phyloP scores from a whole-genome alignment of 2,888 invertebrate genomes.

The Caenorhabditis parvicauda region DNA sequence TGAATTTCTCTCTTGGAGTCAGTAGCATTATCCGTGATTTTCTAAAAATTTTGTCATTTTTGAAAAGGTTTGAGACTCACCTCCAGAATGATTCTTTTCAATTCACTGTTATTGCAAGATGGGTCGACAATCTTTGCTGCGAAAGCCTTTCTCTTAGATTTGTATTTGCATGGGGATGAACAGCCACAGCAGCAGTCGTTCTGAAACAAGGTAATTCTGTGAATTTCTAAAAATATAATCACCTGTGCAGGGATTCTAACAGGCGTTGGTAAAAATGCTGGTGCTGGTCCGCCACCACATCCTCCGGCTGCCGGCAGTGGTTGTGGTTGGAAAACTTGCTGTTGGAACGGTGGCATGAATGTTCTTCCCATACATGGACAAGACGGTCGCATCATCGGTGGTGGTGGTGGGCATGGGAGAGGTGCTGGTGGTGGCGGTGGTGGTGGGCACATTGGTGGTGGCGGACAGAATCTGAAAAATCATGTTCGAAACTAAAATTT shows the following conservation, averaged over 20 bases:
- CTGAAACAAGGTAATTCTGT: constrained; percentile 13
- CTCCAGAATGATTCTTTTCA: constrained; percentile 32
- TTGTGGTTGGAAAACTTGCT: constrained; percentile 9
- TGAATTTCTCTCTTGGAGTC: constrained; percentile 57
- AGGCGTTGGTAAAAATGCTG: no score
- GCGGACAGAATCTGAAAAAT: constrained; percentile 36
- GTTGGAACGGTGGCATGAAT: constrained; percentile 18
- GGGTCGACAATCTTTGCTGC: constrained; percentile 41
- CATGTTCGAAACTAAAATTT: not conserved
- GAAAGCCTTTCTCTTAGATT: constrained; percentile 34
- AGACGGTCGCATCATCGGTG: constrained; percentile 30
- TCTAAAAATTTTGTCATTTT: constrained; percentile 19
- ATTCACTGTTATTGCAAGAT: constrained; percentile 48
- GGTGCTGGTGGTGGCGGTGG: constrained; percentile 45
- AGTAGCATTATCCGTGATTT: constrained; percentile 39
- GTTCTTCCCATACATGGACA: constrained; percentile 25
- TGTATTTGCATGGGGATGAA: constrained; percentile 42
- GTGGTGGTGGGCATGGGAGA: constrained; percentile 30
- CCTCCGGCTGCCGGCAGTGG: constrained; percentile 18
- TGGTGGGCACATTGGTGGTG: constrained; percentile 44
- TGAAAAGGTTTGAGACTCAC: constrained; percentile 4
- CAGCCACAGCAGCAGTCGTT: constrained; percentile 61
- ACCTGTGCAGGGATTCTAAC: constrained; percentile 38
- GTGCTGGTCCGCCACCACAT: constrained; percentile 19
- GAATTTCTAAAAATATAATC: not conserved